Percentiles rank a stretch among this genome's conserved stretches.
Conservation (phyloP, 2,888 invertebrate species). For the Macaria notata region DNA sequence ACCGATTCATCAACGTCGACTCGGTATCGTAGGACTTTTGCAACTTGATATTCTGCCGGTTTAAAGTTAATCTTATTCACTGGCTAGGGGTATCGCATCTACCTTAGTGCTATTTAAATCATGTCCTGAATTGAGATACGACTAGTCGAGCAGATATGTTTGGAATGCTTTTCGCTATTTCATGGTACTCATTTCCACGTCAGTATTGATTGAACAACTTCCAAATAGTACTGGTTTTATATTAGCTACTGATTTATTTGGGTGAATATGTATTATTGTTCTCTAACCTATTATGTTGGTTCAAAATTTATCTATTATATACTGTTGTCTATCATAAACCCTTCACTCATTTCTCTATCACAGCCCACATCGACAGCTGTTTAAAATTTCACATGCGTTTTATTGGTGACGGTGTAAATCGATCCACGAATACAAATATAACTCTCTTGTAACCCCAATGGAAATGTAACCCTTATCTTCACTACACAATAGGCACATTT, state of each 20-base stretch:
- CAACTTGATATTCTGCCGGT: slow-evolving; percentile 19
- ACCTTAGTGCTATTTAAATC: too few species aligned
- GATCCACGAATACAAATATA: slow-evolving; percentile 43
- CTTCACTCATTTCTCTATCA: slow-evolving; percentile 14
- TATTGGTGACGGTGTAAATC: slow-evolving; percentile 47
- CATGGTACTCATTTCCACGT: too few species aligned
- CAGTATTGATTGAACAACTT: too few species aligned
- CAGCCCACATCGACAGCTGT: slow-evolving; percentile 38
- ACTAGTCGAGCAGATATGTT: too few species aligned
- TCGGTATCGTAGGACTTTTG: slow-evolving; percentile 20
- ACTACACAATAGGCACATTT: slow-evolving; percentile 30
- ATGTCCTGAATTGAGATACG: too few species aligned
- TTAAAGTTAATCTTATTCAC: slow-evolving; percentile 12
- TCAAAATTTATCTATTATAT: neutral
- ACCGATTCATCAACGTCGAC: slow-evolving; percentile 26
- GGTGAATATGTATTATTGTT: too few species aligned
- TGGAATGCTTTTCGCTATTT: too few species aligned
- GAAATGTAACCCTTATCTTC: slow-evolving; percentile 34
- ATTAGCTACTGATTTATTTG: too few species aligned
- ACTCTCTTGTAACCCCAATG: slow-evolving; percentile 26
- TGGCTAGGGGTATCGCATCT: neutral
- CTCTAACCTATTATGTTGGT: too few species aligned
- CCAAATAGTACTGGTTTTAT: too few species aligned
- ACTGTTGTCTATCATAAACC: slow-evolving; percentile 8
- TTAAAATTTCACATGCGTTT: slow-evolving; percentile 47